Base-by-base conservation (phyloP, 2,888 invertebrate species). In the Nesidiocoris tenuis region DNA sequence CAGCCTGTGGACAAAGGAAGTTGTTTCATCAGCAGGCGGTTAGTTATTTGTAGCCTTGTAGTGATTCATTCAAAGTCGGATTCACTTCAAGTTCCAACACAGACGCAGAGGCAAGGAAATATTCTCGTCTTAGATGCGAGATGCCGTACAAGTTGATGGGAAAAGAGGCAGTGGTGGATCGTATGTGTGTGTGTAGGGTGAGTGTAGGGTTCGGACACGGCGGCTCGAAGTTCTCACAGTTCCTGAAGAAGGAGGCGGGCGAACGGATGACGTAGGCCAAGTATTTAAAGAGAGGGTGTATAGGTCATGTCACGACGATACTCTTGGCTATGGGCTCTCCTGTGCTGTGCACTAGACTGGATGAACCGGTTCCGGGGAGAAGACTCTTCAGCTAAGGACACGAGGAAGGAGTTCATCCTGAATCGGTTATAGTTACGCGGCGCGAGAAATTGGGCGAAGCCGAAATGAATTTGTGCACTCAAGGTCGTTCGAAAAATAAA, bases 251-350 rank as follows among this genome's bases (percentile, higher is more conserved):
- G 72, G 72, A 56, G 72, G 72, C 61, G 61, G 72, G 61, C 72
- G 72, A 61, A 72, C 61, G 72, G 61, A 72, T 72, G 72, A 72
- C 72, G 72, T 72, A 72, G 72, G 2, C 61, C 72, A 72, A 61
- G 72, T 72, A 72, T 72, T 72, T 72, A 72, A 72, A 72, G 72
- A 56, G 72, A 72, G 72, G 72, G 72, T 72, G 72, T 72, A 72
- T 72, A 72, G 72, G 72, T 72, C 72, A 72, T 72, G 72, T 72
- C 72, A 72, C 72, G 72, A 72, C 3, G 39, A 39, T 39, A 39
- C 39, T 39, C 39, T n/a, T n/a, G n/a, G n/a, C n/a, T n/a, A n/a
- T n/a, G n/a, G n/a, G n/a, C n/a, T n/a, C n/a, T n/a, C n/a, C 12
- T 72, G 61, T 72, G 72, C 72, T 72, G 72, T 72, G 72, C 72